Evolutionary conservation across 2,113 vertebrate species (phyloP).

Genomic region (Chaenocephalus aceratus): DNA sequence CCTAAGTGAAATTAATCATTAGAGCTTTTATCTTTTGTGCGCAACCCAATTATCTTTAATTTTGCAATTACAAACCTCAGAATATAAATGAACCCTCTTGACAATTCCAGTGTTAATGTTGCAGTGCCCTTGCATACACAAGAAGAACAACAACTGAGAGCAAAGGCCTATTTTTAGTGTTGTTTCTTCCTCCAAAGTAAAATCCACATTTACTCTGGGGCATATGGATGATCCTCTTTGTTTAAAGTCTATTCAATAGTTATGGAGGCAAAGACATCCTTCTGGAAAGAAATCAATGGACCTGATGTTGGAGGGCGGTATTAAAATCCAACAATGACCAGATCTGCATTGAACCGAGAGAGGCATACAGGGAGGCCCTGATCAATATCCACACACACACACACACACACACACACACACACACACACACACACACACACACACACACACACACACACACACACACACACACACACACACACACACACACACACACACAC

Average conservation of each 20-base stretch:
- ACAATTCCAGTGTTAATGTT: conserved; percentile 77
- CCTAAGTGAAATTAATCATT: conserved; percentile 79
- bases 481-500: too few species aligned
- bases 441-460: conserved; percentile 45
- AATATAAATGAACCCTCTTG: conserved; percentile 78
- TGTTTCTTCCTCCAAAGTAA: conserved; percentile 38
- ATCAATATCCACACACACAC: conserved; percentile 53
- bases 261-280: conserved; percentile 77
- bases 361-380: conserved; percentile 60
- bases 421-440: conserved; percentile 41
- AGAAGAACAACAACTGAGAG: conserved; percentile 65
- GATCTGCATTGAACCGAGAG: conserved; percentile 67
- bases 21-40: conserved; percentile 76
- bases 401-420: conserved; percentile 44
- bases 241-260: conserved; percentile 79
- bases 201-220: conserved; percentile 70
- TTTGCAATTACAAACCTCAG: conserved; percentile 77
- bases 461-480: conserved; percentile 26
- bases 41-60: conserved; percentile 81
- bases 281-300: conserved; percentile 78
- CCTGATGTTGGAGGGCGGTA: conserved; percentile 74
- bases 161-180: conserved; percentile 70
- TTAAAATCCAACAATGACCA: conserved; percentile 74
- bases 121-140: conserved; percentile 65
- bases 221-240: conserved; percentile 77